Evolutionary conservation across 2,888 invertebrate species (phyloP), one percentile per base, ranked within the genome.

Genomic region (Lasioglossum villosulum): DNA sequence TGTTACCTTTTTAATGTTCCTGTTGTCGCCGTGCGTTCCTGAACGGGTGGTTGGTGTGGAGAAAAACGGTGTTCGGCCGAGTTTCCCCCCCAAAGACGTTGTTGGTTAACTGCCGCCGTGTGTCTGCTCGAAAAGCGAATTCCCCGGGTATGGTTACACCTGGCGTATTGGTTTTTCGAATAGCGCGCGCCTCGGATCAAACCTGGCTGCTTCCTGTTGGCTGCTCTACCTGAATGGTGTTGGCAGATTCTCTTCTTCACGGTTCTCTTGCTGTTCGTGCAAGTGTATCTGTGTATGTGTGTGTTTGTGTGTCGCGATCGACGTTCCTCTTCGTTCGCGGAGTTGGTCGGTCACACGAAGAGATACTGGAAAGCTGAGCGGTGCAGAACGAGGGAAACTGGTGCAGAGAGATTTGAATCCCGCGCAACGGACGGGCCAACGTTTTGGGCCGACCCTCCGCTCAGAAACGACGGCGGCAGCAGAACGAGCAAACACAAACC

Each of bases 401-500:
- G 12, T 78, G 83, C 84, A 75, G 83, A 82, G 80, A 91, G 86
- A 88, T 84, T 83, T 83, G 72, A 90, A 91, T 88, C 89, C 90
- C 92, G 91, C 91, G 91, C 91, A 84, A 90, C 92, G 92, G 94
- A 94, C 94, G 94, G 94, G 93, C 94, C 94, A 93, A 94, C 92
- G 91, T 91, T 90, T 91, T 91, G 93, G 94, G 93, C 94, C 94
- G 94, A 91, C 94, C 92, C 92, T 93, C 94, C 94, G 94, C 92
- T 95, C 94, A 95, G 94, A 94, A 94, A 95, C 94, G 90, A 93
- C 93, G 92, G 92, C 93, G 92, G 92, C 92, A 92, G 88, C 89
- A 91, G 83, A 85, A 81, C 80, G 74, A 90, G 80, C 82, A 81
- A 91, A 78, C 84, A 90, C 85, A 90, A 76, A 93, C 91, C 91